These are phyloP conservation scores for Petaurus breviceps DNA, from an alignment of 2,113 vertebrate species.

Conservation along the genomic window DNA sequence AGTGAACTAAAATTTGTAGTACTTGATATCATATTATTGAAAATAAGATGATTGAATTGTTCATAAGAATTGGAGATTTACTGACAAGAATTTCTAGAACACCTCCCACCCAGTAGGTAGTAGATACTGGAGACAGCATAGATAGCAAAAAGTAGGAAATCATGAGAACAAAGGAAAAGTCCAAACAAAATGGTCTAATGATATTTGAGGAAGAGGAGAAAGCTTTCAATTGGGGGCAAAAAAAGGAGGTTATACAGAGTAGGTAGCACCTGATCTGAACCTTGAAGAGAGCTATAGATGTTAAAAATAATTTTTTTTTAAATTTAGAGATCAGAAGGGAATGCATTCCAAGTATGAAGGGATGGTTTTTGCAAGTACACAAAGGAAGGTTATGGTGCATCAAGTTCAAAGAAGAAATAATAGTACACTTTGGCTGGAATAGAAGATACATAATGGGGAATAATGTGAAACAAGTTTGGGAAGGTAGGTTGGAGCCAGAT, in stretches of 20 bases:
- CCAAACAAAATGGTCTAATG: neutral
- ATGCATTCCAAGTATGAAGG: neutral
- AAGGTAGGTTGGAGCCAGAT: neutral
- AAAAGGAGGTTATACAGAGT: neutral
- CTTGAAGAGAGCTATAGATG: neutral
- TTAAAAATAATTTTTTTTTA: neutral
- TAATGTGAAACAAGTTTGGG: neutral
- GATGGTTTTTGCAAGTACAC: neutral
- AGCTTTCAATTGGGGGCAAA: neutral
- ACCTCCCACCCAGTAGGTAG: neutral
- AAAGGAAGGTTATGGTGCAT: neutral
- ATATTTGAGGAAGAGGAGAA: neutral
- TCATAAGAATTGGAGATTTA: neutral
- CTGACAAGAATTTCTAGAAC: neutral
- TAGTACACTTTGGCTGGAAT: neutral
- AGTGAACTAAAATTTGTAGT: neutral
- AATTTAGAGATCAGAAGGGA: neutral
- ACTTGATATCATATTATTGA: neutral
- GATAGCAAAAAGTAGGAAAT: neutral
- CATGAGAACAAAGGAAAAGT: neutral
- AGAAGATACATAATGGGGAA: neutral
- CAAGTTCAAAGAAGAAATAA: neutral
- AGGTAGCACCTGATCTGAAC: neutral
- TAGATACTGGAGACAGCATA: neutral
- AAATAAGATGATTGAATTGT: neutral